Evolutionary conservation across 2,888 invertebrate species (phyloP), one percentile per base, ranked within the genome.

Genomic region (Drosophila parthenogenetica): DNA sequence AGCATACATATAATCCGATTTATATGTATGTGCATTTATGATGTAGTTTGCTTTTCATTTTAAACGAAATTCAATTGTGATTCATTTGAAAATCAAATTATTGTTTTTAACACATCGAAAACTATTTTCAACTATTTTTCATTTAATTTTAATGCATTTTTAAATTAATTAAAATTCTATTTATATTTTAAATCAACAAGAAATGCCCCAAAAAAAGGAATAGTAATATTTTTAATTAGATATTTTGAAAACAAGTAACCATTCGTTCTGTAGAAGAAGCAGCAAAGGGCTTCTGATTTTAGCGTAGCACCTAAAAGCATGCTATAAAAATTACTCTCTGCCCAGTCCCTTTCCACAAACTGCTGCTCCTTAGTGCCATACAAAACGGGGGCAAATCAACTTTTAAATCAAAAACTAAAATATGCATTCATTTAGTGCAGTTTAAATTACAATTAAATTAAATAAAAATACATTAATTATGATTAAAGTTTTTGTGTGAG

Each of bases 51-150:
- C 75, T 76, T 77, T 70, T 68, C 66, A 65, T 74, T 71, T 61
- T 13, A 35, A 63, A 73, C 77, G 72, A 77, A 82, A 69, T 81
- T 84, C 66, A 65, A 82, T 79, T 83, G 83, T 83, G 83, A 83
- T 83, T 87, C 79, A 81, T 74, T 87, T 69, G 65, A 77, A 87
- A 84, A 84, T 84, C 71, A 77, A 87, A 85, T 87, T 85, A 81
- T 84, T 67, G 49, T 72, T 77, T 57, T 70, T 62, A 4, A 10
- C 67, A 69, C 85, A 83, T 73, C 85, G 85, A 83, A 83, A 72
- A 80, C 63, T 69, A 69, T 64, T 75, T 77, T 78, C 61, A 69
- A 67, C 29, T 2, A 13, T 32, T 14, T 51, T 51, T 19, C 8
- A 42, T 54, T 19, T 25, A n/a, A 19, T 25, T 35, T 32, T 22